Conservation (phyloP, 2,888 invertebrate species). For the Noctua comes region DNA sequence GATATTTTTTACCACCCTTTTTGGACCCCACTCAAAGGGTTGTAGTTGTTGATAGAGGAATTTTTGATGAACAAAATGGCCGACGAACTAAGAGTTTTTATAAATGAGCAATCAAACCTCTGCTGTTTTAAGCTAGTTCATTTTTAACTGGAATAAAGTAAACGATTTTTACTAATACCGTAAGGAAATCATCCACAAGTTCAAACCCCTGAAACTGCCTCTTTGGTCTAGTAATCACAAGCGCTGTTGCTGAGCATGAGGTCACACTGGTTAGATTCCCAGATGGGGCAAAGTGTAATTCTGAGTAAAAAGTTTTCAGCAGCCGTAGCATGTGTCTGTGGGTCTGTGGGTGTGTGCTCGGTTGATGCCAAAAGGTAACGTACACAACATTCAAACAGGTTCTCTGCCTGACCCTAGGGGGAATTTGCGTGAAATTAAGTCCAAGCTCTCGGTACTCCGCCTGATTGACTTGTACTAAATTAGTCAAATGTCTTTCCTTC, state of each 20-base stretch:
- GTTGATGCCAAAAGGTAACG: not conserved
- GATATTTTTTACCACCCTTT: conserved; percentile 69
- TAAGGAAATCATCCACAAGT: not conserved
- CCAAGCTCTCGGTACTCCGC: not conserved
- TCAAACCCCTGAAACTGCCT: not conserved
- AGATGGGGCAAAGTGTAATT: not conserved
- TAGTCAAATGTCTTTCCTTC: no score
- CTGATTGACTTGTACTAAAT: not conserved
- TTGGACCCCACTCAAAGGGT: conserved; percentile 55
- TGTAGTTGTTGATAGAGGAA: conserved; percentile 64
- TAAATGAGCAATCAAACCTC: conserved; percentile 10
- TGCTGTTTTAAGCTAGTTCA: not conserved
- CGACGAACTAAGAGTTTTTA: conserved; percentile 20
- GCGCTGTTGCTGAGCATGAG: not conserved
- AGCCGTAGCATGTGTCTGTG: no score
- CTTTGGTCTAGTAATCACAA: not conserved
- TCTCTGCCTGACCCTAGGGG: no score
- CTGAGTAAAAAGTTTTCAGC: not conserved
- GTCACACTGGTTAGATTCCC: not conserved
- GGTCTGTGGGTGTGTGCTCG: no score
- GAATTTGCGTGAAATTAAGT: not conserved
- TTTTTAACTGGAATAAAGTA: not conserved
- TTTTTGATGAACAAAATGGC: conserved; percentile 53
- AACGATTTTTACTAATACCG: not conserved
- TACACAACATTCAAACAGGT: not conserved